phyloP scores from a whole-genome alignment of 2,113 vertebrate genomes.

The Mirounga angustirostris region DNA sequence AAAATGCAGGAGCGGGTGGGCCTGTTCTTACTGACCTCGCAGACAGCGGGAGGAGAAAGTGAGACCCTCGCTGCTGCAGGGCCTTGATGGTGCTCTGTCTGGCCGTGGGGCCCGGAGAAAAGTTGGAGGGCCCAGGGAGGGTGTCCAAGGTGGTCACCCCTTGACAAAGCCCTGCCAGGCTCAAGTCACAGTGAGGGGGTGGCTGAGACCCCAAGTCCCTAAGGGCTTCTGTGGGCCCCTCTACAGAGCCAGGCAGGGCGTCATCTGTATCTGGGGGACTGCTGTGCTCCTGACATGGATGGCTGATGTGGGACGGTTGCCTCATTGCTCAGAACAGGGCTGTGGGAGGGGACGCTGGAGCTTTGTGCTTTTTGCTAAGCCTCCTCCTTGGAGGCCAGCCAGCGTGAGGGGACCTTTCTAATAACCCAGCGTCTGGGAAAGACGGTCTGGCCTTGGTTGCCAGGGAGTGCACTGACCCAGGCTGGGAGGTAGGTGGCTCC shows the following conservation, averaged over 20 bases:
- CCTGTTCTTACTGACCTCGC: not conserved
- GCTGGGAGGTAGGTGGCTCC: not conserved
- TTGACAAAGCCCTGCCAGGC: not conserved
- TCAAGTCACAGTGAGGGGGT: not conserved
- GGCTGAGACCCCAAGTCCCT: not conserved
- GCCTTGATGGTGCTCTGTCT: not conserved
- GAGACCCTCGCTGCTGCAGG: not conserved
- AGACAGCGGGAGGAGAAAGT: not conserved
- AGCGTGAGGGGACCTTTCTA: not conserved
- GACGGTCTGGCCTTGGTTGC: not conserved
- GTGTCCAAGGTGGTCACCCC: not conserved
- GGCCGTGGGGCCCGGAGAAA: not conserved
- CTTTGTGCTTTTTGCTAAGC: not conserved
- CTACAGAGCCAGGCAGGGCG: not conserved
- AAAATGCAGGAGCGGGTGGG: not conserved
- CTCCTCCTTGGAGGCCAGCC: constrained; percentile 27
- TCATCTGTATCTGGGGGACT: not conserved
- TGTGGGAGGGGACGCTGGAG: not conserved
- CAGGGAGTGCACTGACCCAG: not conserved
- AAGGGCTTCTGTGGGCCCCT: not conserved
- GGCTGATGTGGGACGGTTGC: not conserved
- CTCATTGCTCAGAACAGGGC: not conserved
- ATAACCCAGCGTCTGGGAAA: not conserved
- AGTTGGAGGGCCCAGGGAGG: not conserved
- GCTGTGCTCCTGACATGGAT: not conserved